A percentile compares a stretch with the other conserved stretches of the same genome.
Evolutionary conservation across 2,888 invertebrate genomes (phyloP).

Genomic region (Campaea margaritaria): DNA sequence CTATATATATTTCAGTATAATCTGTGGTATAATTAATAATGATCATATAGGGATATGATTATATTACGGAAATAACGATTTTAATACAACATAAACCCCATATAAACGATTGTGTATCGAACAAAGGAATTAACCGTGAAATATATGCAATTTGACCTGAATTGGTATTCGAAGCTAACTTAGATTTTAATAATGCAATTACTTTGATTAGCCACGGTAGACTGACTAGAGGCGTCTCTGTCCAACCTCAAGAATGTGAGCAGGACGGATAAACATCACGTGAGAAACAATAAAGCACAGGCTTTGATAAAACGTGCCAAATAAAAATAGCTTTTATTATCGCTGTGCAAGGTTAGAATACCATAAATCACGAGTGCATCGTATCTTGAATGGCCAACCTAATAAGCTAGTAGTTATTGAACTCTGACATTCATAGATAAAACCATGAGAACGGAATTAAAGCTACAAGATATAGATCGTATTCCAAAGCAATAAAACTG

Average conservation of each 20-base stretch:
- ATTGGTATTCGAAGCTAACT: constrained; percentile 27
- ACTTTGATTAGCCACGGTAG: constrained; percentile 27
- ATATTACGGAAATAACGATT: too few relatives aligned
- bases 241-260: constrained; percentile 10
- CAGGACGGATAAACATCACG: constrained; percentile 12
- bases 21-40: too few relatives aligned
- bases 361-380: constrained; percentile 14
- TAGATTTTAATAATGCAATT: constrained; percentile 33
- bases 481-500: constrained; percentile 37
- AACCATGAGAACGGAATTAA: constrained; percentile 23
- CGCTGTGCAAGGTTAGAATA: constrained; percentile 42
- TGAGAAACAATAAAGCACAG: constrained; percentile 22
- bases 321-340: constrained; percentile 45
- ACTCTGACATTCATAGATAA: constrained; percentile 55
- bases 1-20: too few relatives aligned
- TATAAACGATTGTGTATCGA: constrained; percentile 21
- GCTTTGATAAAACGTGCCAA: constrained; percentile 17
- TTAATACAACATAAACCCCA: constrained; percentile 5
- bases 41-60: too few relatives aligned
- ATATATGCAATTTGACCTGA: constrained; percentile 30
- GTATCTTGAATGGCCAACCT: constrained; percentile 47
- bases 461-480: constrained; percentile 29
- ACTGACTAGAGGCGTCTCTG: constrained; percentile 13
- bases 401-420: constrained; percentile 41
- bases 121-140: constrained; percentile 32